A percentile compares a stretch with the other conserved stretches of the same genome.
phyloP scores from a whole-genome alignment of 2,797 vertebrate genomes.

The Crypturellus tataupa region DNA sequence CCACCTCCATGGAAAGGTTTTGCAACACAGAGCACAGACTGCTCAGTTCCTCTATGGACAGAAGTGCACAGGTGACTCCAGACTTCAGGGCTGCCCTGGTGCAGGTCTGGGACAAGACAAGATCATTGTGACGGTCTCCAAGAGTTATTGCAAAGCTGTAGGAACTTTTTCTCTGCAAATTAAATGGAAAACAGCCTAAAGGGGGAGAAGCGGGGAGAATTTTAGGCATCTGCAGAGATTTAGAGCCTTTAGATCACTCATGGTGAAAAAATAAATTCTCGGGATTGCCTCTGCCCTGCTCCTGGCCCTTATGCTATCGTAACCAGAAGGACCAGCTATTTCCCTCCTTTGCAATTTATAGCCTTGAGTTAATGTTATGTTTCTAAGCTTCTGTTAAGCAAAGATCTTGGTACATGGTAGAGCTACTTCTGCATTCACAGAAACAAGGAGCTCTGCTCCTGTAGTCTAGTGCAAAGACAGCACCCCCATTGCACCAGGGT shows the following conservation, averaged over 20 bases:
- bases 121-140: rapidly evolving
- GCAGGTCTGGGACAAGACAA: neutral
- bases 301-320: neutral
- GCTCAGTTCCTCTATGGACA: neutral
- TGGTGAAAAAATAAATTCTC: constrained; percentile 1
- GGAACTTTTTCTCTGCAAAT: neutral
- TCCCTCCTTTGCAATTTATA: neutral
- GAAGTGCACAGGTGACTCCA: neutral
- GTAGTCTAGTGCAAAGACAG: neutral
- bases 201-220: neutral
- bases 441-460: neutral
- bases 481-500: neutral
- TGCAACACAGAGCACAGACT: neutral
- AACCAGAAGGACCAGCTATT: neutral
- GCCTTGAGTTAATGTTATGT: neutral
- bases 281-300: neutral
- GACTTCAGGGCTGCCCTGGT: neutral
- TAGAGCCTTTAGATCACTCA: neutral
- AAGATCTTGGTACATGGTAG: neutral
- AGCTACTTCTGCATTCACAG: neutral
- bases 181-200: neutral
- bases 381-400: neutral
- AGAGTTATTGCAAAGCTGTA: neutral
- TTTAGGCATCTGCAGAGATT: neutral
- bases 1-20: neutral